Evolutionary conservation across 2,888 invertebrate genomes (phyloP).

Genomic region (Phyllotreta cruciferae): DNA sequence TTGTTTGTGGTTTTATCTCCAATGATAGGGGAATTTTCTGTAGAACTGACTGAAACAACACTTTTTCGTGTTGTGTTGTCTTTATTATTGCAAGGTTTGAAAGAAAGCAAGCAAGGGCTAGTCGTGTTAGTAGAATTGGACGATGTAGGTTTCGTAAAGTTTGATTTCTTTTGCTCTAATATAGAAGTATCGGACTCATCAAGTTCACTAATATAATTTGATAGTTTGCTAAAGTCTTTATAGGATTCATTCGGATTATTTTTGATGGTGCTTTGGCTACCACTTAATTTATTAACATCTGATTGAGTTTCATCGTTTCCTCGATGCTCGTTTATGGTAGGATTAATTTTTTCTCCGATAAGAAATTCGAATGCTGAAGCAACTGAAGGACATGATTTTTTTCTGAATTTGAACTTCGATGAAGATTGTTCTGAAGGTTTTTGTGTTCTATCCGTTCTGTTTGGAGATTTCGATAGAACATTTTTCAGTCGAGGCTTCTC

Average conservation of each 20-base stretch:
- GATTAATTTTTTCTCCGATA: constrained; percentile 13
- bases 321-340: not conserved
- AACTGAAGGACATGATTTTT: constrained; percentile 8
- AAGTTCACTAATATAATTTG: too few species aligned
- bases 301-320: not conserved
- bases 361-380: constrained; percentile 9
- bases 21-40: constrained; percentile 22
- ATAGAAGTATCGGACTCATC: constrained; percentile 17
- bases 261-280: not conserved
- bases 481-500: constrained; percentile 3
- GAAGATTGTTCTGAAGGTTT: constrained; percentile 19
- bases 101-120: constrained; percentile 27
- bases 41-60: constrained; percentile 33
- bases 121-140: constrained; percentile 28
- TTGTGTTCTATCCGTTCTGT: constrained; percentile 2
- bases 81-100: constrained; percentile 4
- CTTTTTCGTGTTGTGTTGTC: constrained; percentile 20
- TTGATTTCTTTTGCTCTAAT: constrained; percentile 41
- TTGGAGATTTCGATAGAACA: not conserved
- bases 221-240: too few species aligned
- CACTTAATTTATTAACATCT: not conserved
- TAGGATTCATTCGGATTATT: too few species aligned
- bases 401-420: constrained; percentile 33
- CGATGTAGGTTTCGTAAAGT: constrained; percentile 41
- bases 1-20: not conserved